phyloP scores from a whole-genome alignment of 2,797 vertebrate species.

The Clarias fuscus region DNA sequence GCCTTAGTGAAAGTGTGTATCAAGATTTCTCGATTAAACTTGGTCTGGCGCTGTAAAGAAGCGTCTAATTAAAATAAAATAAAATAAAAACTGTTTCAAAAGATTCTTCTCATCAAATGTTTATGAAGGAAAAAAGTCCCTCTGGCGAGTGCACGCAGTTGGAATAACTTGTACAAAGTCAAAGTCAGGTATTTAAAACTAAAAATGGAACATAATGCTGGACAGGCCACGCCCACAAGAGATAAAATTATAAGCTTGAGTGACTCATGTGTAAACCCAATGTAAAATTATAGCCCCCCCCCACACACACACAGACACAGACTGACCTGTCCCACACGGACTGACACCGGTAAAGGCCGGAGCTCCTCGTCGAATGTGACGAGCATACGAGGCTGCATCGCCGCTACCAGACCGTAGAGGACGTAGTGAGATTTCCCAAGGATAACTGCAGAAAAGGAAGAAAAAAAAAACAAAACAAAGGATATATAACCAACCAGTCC shows the following conservation, averaged over 20 bases:
- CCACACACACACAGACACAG: not conserved
- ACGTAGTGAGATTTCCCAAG: slow-evolving; percentile 97
- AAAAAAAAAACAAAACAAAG: not conserved
- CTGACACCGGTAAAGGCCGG: slow-evolving; percentile 90
- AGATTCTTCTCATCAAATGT: not conserved
- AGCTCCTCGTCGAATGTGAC: slow-evolving; percentile 97
- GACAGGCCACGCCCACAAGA: not conserved
- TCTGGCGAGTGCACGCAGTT: not conserved
- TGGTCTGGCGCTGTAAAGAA: not conserved
- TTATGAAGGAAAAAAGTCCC: not conserved
- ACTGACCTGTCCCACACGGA: slow-evolving; percentile 93
- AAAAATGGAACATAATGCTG: not conserved
- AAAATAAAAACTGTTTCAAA: not conserved
- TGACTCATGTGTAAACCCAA: not conserved
- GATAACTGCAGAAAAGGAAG: slow-evolving; percentile 78
- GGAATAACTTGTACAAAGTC: not conserved
- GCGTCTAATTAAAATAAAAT: not conserved
- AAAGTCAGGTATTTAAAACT: not conserved
- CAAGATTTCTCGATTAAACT: not conserved
- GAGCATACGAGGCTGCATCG: slow-evolving; percentile 98
- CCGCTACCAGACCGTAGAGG: slow-evolving; percentile 92
- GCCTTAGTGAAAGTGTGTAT: not conserved
- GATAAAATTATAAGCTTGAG: not conserved
- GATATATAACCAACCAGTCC: not conserved
- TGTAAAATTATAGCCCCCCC: not conserved